Evolutionary conservation across 1,140 invertebrate species (phyloP), one percentile per base, ranked within the genome.

Genomic region (Cecropterus lyciades): DNA sequence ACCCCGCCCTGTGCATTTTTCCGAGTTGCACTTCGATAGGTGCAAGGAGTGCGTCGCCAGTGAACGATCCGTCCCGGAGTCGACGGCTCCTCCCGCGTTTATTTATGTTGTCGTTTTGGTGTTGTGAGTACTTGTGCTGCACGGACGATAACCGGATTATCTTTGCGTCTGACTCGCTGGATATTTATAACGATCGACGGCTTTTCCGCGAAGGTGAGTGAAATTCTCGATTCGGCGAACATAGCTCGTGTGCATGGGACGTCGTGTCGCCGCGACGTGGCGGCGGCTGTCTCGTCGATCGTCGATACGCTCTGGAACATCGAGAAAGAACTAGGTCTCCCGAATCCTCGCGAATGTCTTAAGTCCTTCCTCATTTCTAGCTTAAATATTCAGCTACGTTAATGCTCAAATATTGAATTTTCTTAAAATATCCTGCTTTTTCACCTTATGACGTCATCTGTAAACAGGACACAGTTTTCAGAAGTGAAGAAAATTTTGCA

Each of bases 81-180:
- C 78, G 76, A 78, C 78, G 80, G 73, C 75, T 83, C 76, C 74
- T 77, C 77, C 74, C 80, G 80, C 81, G 80, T 89, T 89, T 91
- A 91, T 90, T 89, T 90, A 89, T 91, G 87, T 90, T 91, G 87
- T 90, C 87, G 81, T 90, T 88, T 89, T 89, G 84, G 89, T 91
- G 89, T 89, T 82, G 89, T 91, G 89, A 85, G 90, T 91, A 89
- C 89, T 87, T 90, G 89, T 91, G 89, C 79, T 83, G 86, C 85
- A 87, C 84, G 78, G 83, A 87, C 87, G 83, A 90, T 89, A 86
- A 86, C 87, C 87, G 87, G 87, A 90, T 88, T 90, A 86, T 90
- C 83, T 89, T 85, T 88, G 89, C 81, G 83, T 80, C 83, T 80
- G 79, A 88, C 75, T 80, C 77, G 73, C 82, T 89, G 87, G 86